phyloP scores from a whole-genome alignment of 2,113 vertebrate species.

The Sylvilagus bachmani region DNA sequence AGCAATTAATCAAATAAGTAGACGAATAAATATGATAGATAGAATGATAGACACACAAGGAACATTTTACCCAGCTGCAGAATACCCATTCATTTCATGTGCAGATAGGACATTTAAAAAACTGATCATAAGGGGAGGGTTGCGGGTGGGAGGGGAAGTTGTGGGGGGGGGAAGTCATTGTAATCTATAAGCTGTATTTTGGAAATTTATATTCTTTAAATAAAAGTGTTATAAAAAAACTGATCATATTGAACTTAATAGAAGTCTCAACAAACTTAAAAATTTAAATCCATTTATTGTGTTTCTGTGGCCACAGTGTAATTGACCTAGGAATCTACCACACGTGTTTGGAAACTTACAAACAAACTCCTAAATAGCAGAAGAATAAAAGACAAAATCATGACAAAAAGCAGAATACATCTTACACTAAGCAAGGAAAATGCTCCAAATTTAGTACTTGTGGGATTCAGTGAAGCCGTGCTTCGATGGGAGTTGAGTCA shows the following conservation, averaged over 20 bases:
- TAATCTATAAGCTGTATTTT: no score
- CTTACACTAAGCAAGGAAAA: conserved; percentile 19
- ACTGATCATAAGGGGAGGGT: background rate
- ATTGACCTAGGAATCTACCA: background rate
- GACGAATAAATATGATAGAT: conserved; percentile 6
- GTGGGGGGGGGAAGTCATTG: no score
- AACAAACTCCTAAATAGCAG: background rate
- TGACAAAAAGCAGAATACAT: background rate
- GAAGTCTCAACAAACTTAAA: conserved; percentile 11
- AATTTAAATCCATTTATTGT: background rate
- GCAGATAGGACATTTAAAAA: background rate
- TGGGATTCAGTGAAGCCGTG: background rate
- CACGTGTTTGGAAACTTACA: background rate
- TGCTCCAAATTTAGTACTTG: background rate
- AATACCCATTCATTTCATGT: background rate
- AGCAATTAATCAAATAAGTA: background rate
- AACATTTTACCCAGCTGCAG: background rate
- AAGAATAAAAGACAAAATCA: background rate
- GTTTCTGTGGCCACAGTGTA: background rate
- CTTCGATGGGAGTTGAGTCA: background rate
- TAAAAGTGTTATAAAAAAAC: no score
- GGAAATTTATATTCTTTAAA: no score
- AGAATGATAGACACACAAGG: background rate
- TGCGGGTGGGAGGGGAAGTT: no score
- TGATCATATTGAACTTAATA: background rate